A percentile compares a stretch with the other conserved stretches of the same genome.
These are phyloP conservation scores for Telmatochromis sp. DNA, from an alignment of 2,113 vertebrate genomes.

Conservation along the genomic window DNA sequence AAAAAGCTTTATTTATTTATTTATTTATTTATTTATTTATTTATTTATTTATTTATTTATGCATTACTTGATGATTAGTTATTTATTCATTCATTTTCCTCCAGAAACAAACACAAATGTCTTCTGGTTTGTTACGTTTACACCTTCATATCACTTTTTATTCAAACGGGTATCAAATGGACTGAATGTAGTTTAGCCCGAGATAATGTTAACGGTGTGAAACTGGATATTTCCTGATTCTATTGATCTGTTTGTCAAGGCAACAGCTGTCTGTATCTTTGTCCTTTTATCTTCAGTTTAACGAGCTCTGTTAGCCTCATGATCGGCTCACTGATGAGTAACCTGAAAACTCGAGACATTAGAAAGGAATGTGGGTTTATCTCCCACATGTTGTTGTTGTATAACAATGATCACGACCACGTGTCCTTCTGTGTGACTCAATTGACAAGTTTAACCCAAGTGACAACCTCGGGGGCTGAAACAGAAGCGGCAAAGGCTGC, in stretches of 20 bases:
- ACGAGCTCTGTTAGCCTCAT: not conserved
- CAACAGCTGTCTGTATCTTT: not conserved
- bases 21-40: not conserved
- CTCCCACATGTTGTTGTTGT: not conserved
- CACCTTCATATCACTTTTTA: not conserved
- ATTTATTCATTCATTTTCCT: not conserved
- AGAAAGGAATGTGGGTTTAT: conserved; percentile 4
- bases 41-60: not conserved
- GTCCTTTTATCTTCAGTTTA: not conserved
- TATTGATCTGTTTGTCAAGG: not conserved
- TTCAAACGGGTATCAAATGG: not conserved
- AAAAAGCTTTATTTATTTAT: not conserved
- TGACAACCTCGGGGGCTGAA: not conserved
- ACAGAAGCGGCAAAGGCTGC: fast-evolving
- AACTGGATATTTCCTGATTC: not conserved
- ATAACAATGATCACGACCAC: not conserved
- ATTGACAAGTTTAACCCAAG: fast-evolving
- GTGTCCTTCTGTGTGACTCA: not conserved
- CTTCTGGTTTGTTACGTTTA: not conserved
- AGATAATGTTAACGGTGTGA: not conserved
- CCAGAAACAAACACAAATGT: not conserved
- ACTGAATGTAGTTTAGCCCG: fast-evolving
- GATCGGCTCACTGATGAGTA: not conserved
- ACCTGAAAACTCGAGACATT: not conserved
- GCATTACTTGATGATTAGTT: fast-evolving